Base-by-base conservation (phyloP, 2,888 invertebrate genomes). In the Drosophila buzzatii region DNA sequence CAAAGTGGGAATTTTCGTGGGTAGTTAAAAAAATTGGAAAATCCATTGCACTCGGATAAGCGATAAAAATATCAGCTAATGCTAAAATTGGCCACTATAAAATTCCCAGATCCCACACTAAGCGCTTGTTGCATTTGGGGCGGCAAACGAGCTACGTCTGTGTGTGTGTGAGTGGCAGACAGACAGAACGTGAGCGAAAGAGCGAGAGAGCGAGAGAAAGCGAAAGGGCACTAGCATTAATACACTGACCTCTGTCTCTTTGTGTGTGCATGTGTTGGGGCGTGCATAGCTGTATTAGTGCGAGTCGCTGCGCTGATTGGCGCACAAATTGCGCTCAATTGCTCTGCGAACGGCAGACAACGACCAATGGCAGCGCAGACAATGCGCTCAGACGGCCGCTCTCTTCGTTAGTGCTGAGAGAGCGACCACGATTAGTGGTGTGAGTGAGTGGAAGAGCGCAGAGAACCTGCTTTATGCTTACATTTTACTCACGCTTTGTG, bases 401-500 rank as follows among this genome's bases (percentile, higher is more conserved):
- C 72, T 53, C 72, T 55, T 20, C 27, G 45, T 52, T 59, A 49
- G 61, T 12, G 31, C 20, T 16, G 39, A 16, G 18, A 56, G 53
- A 49, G 56, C 8, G 23, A 23, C 2, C 10, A 23, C 23, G 31
- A 18, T 18, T 33, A 4, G 16, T 16, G 23, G 53, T 23, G 53
- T 18, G 55, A 27, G 39, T 20, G 55, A 55, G 37, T 14, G 56
- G 12, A 35, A 23, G 56, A 51, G 62, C 31, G 57, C 31, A 20
- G n/a, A 57, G 57, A 75, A 76, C 77, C 76, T 76, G 77, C 57
- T 76, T 71, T 55, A 18, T 60, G 49, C 45, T 20, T 45, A 47
- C 9, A 23, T 27, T 47, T 16, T 8, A 18, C 42, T 66, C 33
- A 27, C 23, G 20, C 44, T 49, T 37, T 27, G n/a, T 18, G 44